Evolutionary conservation across 2,888 invertebrate genomes (phyloP).

Genomic region (Luperina nickerlii): DNA sequence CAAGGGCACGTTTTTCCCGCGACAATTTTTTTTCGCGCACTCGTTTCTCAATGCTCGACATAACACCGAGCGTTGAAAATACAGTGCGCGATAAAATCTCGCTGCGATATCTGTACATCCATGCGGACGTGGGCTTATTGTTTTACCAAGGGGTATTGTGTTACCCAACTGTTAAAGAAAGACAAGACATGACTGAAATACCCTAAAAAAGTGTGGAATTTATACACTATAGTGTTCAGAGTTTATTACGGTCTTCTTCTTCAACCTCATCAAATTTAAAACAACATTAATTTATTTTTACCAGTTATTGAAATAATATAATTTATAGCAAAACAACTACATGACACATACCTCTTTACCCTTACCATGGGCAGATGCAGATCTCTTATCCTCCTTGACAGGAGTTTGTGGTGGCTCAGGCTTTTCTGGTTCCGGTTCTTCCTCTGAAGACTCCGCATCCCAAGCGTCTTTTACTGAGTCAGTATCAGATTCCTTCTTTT

Average conservation of each 20-base stretch:
- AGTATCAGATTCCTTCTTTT: conserved; percentile 84
- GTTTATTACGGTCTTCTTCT: not conserved
- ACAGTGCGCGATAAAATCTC: not conserved
- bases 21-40: not conserved
- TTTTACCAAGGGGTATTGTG: not conserved
- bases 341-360: conserved; percentile 59
- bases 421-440: conserved; percentile 79
- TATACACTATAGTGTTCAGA: not conserved
- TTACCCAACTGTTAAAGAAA: not conserved
- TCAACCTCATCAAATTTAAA: not conserved
- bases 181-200: not conserved
- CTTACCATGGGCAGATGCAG: conserved; percentile 69
- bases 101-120: not conserved
- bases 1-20: not conserved
- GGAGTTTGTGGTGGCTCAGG: conserved; percentile 71
- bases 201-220: not conserved
- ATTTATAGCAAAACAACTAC: not conserved
- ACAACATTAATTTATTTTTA: not conserved
- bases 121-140: not conserved
- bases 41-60: not conserved
- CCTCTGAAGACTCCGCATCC: conserved; percentile 94
- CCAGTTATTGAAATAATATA: not conserved
- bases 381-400: conserved; percentile 73
- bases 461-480: conserved; percentile 95
- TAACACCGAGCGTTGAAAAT: not conserved